Evolutionary conservation across 2,113 vertebrate genomes (phyloP), one percentile per base, ranked within the genome.

Genomic region (Camelus bactrianus): DNA sequence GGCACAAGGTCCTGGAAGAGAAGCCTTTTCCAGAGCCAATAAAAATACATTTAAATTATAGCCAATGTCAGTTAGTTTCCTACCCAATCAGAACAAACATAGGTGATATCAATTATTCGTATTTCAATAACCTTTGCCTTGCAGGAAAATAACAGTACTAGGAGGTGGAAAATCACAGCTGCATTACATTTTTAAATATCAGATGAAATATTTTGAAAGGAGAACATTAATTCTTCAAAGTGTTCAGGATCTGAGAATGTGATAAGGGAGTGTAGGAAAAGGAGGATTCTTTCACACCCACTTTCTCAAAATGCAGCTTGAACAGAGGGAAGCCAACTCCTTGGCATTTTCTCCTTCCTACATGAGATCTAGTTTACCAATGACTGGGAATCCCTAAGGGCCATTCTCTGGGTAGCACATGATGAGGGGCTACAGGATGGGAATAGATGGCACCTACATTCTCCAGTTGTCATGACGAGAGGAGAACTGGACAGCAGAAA

Each of bases 31-130:
- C 26, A 84, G 38, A 77, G 48, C 4, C 24, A 79, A 56, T 64
- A 77, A 94, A 91, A 89, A 87, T 26, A 60, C 50, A 82, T 84
- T 97, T 96, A 94, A 82, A 82, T 75, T 52, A 54, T 13, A 81
- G 65, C 16, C 14, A 4, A 5, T 84, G 38, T 58, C 48, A 77
- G 42, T 91, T 79, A 58, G 20, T 72, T 72, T 56, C 2, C 38
- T 60, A 84, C 1, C 4, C 38, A 96, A 50, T 22, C 32, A 67
- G 83, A 77, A 62, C 19, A 91, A 93, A 92, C 19, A 70, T 0
- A 84, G 80, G 42, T 4, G 64, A 4, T 42, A 30, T 75, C 48
- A 89, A 79, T 56, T 79, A 69, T 86, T 73, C 38, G 15, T 94
- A n/a, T 95, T 26, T 42, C 56, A 88, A 64, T 89, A 83, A 67